phyloP scores from a whole-genome alignment of 23 tunicate genomes.

The Trididemnum nubilum region DNA sequence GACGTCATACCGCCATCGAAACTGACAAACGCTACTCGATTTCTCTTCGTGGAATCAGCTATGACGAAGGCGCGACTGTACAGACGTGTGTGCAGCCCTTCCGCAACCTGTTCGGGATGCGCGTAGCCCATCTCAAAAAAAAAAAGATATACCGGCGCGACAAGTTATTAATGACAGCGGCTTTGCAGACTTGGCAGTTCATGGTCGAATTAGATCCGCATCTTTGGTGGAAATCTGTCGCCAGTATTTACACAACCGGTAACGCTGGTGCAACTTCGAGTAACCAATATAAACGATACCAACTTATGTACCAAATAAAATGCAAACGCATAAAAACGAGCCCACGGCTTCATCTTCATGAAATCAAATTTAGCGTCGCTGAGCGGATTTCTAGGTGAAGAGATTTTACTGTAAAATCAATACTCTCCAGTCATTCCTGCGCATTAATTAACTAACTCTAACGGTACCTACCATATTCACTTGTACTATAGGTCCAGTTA shows the following conservation, averaged over 20 bases:
- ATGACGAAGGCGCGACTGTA: slow-evolving; percentile 92
- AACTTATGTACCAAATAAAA: too few species aligned
- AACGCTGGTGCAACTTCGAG: too few species aligned
- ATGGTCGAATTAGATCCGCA: background rate
- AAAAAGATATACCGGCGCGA: too few species aligned
- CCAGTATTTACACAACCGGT: too few species aligned
- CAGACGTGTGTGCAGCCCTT: slow-evolving; percentile 79
- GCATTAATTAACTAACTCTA: background rate
- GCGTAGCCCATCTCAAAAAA: slow-evolving; percentile 94
- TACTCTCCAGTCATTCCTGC: too few species aligned
- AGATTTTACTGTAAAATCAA: too few species aligned
- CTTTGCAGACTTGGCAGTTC: background rate
- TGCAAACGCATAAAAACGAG: too few species aligned
- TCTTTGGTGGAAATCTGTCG: too few species aligned
- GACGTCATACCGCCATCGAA: slow-evolving; percentile 92
- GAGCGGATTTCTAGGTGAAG: too few species aligned
- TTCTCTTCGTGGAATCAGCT: slow-evolving; percentile 36
- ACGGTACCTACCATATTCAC: slow-evolving; percentile 49
- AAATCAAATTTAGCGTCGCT: too few species aligned
- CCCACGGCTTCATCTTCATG: too few species aligned
- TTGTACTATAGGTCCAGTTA: slow-evolving; percentile 60
- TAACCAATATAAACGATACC: too few species aligned
- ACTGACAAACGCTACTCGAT: slow-evolving; percentile 75
- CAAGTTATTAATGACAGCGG: background rate
- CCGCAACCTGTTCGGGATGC: slow-evolving; percentile 83